Evolutionary conservation across 2,888 invertebrate species (phyloP), one percentile per base, ranked within the genome.

Genomic region (Nomada ferruginata): DNA sequence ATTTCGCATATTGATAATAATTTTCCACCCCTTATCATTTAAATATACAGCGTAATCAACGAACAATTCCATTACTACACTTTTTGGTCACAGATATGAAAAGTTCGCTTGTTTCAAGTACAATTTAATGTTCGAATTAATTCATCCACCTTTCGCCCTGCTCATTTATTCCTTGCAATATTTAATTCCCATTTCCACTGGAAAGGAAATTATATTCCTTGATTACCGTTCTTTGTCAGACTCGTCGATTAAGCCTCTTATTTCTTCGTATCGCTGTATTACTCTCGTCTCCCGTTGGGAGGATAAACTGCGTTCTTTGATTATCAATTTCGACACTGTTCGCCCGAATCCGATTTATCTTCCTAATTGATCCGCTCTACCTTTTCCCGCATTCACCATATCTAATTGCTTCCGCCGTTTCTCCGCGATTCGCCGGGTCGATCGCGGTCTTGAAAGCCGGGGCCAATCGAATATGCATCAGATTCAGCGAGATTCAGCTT

Each of bases 401-500:
- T 53, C 52, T 53, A 53, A 66, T 53, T 66, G 66, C 36, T 53
- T 36, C 9, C 20, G 52, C 52, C 15, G 36, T 52, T 15, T 20
- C 29, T 29, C 36, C 20, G 66, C 53, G 52, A 53, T 36, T 66
- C 66, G 15, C 23, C 1, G 52, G 36, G 29, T 53, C 52, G 66
- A 66, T 66, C 66, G 5, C 9, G 52, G 44, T 2, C 18, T 18
- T 29, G 52, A 65, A 29, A 7, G 9, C 7, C n/a, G 4, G 29
- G 3, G 20, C 36, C 53, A 36, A 66, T 66, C 66, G 53, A 53
- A 53, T 53, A 66, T 66, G 52, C 53, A 53, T 66, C 66, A 36
- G 66, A 36, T 20, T 9, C 53, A 2, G 7, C 36, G 20, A 52
- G 53, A 36, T 53, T 53, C 66, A 20, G 4, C 36, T 13, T 29